Conservation (phyloP, 2,888 invertebrate species). For the Drosophila multiciliata region DNA sequence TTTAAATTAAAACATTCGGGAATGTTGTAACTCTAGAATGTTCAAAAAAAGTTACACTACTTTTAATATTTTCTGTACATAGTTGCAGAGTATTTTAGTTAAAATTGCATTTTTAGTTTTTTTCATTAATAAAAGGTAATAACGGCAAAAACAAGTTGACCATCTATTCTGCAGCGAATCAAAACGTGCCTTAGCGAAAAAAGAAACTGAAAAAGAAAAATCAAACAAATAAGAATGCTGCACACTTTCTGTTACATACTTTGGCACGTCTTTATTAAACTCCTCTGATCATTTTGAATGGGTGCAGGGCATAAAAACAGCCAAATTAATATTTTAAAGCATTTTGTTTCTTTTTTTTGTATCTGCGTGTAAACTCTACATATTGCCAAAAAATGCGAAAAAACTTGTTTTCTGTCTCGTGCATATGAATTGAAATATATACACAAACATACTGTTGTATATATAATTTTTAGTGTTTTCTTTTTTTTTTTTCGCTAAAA, state of each 20-base stretch:
- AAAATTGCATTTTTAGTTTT: conserved; percentile 9
- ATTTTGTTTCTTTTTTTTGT: conserved; percentile 26
- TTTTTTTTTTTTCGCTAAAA: conserved; percentile 56
- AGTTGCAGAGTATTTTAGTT: conserved; percentile 9
- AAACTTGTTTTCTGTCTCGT: conserved; percentile 59
- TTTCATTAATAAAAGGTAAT: conserved; percentile 29
- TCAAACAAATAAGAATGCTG: conserved; percentile 8
- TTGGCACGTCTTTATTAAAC: neutral
- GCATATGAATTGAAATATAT: conserved; percentile 23
- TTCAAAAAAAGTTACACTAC: neutral
- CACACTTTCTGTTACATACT: neutral
- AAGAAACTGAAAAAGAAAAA: neutral
- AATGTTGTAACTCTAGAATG: neutral
- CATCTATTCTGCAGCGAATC: conserved; percentile 36
- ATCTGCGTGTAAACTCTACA: conserved; percentile 51
- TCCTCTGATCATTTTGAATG: neutral
- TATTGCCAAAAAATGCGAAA: conserved; percentile 29
- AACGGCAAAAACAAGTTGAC: conserved; percentile 34
- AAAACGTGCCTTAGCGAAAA: conserved; percentile 38
- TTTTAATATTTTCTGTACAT: neutral
- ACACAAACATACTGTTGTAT: conserved; percentile 28
- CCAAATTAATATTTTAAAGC: conserved; percentile 47
- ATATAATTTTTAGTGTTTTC: conserved; percentile 38
- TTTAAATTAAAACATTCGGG: conserved; percentile 4
- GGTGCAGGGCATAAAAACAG: conserved; percentile 30